phyloP scores from a whole-genome alignment of 1,140 invertebrate genomes.

The Drosophila nigrodunni region DNA sequence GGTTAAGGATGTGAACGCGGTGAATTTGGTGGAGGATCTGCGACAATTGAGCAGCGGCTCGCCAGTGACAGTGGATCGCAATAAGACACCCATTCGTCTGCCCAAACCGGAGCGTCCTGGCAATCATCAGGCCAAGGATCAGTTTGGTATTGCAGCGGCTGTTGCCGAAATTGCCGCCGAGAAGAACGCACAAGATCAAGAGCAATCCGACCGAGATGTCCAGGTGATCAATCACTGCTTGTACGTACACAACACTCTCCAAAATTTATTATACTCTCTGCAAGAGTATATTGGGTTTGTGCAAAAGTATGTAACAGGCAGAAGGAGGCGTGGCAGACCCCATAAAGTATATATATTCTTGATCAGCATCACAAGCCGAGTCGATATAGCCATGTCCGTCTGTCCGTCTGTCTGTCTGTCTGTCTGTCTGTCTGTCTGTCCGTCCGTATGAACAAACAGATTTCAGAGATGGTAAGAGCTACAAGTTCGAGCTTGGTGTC shows the following conservation, averaged over 20 bases:
- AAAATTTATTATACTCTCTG: too few species aligned
- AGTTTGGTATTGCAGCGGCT: slow-evolving; percentile 76
- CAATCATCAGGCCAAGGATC: slow-evolving; percentile 73
- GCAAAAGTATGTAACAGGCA: too few species aligned
- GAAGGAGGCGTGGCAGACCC: too few species aligned
- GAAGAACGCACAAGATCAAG: slow-evolving; percentile 71
- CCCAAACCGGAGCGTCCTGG: slow-evolving; percentile 63
- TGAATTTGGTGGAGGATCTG: slow-evolving; percentile 86
- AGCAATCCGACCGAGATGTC: slow-evolving; percentile 73
- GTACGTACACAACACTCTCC: slow-evolving; percentile 17
- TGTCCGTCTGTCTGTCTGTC: too few species aligned
- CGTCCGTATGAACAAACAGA: too few species aligned
- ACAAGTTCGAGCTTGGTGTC: too few species aligned
- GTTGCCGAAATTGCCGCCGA: slow-evolving; percentile 69
- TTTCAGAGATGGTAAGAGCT: too few species aligned
- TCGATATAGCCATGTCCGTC: too few species aligned
- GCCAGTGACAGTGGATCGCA: slow-evolving; percentile 68
- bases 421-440: too few species aligned
- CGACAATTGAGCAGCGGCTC: slow-evolving; percentile 84
- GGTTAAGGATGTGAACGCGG: slow-evolving; percentile 85
- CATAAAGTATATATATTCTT: too few species aligned
- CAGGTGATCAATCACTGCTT: slow-evolving; percentile 80
- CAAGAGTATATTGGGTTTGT: too few species aligned
- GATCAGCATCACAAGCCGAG: too few species aligned
- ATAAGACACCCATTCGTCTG: slow-evolving; percentile 70